phyloP scores from a whole-genome alignment of 2,113 vertebrate species.

The Upupa epops region DNA sequence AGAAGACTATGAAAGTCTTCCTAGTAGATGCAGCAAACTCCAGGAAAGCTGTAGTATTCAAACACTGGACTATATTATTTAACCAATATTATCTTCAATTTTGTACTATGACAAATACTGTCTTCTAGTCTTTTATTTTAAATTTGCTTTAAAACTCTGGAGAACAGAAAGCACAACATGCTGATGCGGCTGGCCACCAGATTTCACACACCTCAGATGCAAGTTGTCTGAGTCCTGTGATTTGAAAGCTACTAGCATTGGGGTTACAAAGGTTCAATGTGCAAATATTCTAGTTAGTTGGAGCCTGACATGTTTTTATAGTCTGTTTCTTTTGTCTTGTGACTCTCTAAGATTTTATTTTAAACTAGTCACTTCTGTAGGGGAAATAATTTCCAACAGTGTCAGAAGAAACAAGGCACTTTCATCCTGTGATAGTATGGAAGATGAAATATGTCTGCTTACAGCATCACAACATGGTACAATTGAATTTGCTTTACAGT shows the following conservation, averaged over 20 bases:
- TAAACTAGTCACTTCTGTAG: not conserved
- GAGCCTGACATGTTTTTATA: not conserved
- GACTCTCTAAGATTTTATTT: not conserved
- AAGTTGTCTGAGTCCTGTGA: not conserved
- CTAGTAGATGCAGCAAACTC: not conserved
- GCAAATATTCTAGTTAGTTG: not conserved
- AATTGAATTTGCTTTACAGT: not conserved
- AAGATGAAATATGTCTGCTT: not conserved
- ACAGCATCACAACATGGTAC: not conserved
- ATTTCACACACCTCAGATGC: not conserved
- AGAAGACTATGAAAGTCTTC: not conserved
- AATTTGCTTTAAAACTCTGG: slow-evolving; percentile 13
- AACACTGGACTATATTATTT: not conserved
- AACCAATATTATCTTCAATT: not conserved
- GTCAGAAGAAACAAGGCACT: not conserved
- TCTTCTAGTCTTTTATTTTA: not conserved
- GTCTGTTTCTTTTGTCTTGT: not conserved
- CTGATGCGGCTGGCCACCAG: not conserved
- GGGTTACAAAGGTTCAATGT: not conserved
- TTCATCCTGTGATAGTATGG: not conserved
- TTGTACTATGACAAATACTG: not conserved
- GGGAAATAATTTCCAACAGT: not conserved
- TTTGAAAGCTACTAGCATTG: not conserved
- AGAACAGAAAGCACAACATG: not conserved
- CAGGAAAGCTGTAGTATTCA: not conserved